These are phyloP conservation scores for Dinocampus coccinellae DNA, from an alignment of 2,888 invertebrate species.

Conservation along the genomic window DNA sequence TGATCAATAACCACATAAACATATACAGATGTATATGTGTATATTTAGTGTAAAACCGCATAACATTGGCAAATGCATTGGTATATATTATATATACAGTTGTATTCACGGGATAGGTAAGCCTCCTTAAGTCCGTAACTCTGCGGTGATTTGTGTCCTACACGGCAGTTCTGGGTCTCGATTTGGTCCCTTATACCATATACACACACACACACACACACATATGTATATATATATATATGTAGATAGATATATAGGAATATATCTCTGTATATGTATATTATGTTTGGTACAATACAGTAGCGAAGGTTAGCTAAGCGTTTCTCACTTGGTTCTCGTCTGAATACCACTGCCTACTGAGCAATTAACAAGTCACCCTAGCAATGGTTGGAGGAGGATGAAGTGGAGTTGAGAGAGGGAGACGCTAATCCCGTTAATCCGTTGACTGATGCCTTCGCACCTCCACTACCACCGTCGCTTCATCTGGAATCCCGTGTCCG, in stretches of 20 bases:
- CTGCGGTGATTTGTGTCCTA: constrained; percentile 66
- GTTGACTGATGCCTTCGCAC: constrained; percentile 67
- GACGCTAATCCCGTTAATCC: constrained; percentile 67
- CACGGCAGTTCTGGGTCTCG: constrained; percentile 38
- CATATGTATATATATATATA: constrained; percentile 6
- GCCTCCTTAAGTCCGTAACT: constrained; percentile 69
- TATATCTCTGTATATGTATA: not conserved
- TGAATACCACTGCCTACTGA: constrained; percentile 54
- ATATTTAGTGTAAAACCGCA: constrained; percentile 16
- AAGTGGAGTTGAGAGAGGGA: not conserved
- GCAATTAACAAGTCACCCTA: constrained; percentile 69
- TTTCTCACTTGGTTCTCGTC: constrained; percentile 34
- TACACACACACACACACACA: constrained; percentile 11
- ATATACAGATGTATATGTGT: constrained; percentile 12
- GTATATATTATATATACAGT: constrained; percentile 17
- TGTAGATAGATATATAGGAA: constrained; percentile 23
- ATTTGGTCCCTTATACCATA: constrained; percentile 26
- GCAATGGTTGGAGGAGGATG: constrained; percentile 58
- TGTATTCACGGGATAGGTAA: constrained; percentile 52
- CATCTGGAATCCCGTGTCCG: constrained; percentile 24
- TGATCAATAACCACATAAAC: not conserved
- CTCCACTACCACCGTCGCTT: constrained; percentile 33
- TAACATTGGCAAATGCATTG: constrained; percentile 32
- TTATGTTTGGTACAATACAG: constrained; percentile 22
- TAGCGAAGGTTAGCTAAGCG: constrained; percentile 20